Conservation (phyloP, 1,140 invertebrate species). For the Schmidtea mediterranea region DNA sequence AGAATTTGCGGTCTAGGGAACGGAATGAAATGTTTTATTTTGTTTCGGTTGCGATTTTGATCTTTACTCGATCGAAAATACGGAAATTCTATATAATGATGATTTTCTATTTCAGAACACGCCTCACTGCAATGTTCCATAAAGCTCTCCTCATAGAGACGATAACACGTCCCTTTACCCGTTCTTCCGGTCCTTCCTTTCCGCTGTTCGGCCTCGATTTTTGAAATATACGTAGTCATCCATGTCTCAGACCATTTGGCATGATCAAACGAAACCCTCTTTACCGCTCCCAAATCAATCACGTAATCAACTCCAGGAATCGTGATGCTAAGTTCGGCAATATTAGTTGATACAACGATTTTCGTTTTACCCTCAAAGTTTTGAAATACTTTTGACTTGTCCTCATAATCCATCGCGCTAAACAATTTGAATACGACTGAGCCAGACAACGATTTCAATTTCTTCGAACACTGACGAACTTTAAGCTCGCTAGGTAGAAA, state of each 20-base stretch:
- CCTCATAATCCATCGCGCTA: slow-evolving; percentile 27
- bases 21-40: no score
- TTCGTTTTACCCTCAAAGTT: slow-evolving; percentile 80
- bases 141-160: no score
- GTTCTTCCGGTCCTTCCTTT: slow-evolving; percentile 57
- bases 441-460: background rate
- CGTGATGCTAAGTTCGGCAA: slow-evolving; percentile 91
- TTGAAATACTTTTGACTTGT: slow-evolving; percentile 47
- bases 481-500: slow-evolving; percentile 85
- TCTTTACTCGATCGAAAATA: no score
- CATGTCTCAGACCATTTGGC: slow-evolving; percentile 52
- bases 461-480: no score
- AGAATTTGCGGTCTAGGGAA: no score
- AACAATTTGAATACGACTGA: background rate
- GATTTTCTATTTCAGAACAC: no score
- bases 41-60: no score
- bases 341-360: slow-evolving; percentile 93
- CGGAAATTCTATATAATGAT: no score
- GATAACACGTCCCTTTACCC: background rate
- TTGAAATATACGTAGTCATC: slow-evolving; percentile 82
- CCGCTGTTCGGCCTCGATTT: slow-evolving; percentile 80
- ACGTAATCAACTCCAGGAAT: slow-evolving; percentile 95
- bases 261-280: slow-evolving; percentile 80
- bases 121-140: no score
- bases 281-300: slow-evolving; percentile 57